Evolutionary conservation across 2,888 invertebrate genomes (phyloP).

Genomic region (Coenonympha glycerion): DNA sequence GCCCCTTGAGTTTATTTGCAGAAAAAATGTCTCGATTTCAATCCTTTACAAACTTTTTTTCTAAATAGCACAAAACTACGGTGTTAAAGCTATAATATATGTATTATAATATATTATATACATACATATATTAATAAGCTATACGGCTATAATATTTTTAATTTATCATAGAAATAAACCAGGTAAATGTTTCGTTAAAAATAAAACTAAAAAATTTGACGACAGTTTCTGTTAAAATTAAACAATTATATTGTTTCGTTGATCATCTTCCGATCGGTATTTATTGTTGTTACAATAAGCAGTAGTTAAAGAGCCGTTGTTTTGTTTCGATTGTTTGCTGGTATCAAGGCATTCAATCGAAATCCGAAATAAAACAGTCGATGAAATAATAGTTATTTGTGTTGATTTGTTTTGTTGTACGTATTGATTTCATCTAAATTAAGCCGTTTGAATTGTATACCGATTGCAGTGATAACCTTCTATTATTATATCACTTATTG

Average conservation of each 20-base stretch:
- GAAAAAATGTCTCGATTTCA: background rate
- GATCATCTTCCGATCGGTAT: background rate
- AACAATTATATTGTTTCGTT: background rate
- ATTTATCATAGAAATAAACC: no score
- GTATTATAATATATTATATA: no score
- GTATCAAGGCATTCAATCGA: slow-evolving; percentile 2
- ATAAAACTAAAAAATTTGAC: background rate
- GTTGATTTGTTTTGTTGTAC: slow-evolving; percentile 3
- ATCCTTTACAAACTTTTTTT: no score
- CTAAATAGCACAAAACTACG: no score
- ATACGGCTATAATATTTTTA: no score
- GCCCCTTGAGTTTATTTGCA: background rate
- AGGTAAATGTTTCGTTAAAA: no score
- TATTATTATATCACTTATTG: background rate
- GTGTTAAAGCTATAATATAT: no score
- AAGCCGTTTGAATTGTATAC: background rate
- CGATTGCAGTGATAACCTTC: slow-evolving; percentile 1
- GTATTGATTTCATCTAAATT: slow-evolving; percentile 5
- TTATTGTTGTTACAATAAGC: background rate
- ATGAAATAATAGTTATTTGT: background rate
- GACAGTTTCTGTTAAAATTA: background rate
- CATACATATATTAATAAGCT: no score
- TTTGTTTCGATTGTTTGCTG: slow-evolving; percentile 1
- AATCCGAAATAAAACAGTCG: slow-evolving; percentile 1
- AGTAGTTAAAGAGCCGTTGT: background rate